phyloP scores from a whole-genome alignment of 2,888 invertebrate species.

The Coenonympha glycerion region DNA sequence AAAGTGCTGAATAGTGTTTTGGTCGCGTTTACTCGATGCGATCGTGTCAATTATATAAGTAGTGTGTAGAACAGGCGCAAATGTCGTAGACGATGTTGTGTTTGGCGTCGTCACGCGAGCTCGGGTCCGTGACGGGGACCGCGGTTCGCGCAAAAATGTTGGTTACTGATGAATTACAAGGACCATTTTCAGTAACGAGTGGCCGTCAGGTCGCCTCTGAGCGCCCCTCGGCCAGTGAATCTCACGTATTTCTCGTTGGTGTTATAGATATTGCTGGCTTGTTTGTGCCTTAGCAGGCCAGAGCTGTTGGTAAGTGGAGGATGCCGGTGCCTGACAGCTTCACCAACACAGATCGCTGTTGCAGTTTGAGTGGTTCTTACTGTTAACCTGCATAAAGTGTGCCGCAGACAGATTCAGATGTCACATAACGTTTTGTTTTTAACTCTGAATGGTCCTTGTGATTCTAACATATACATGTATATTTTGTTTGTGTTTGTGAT shows the following conservation, averaged over 20 bases:
- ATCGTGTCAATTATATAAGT: constrained; percentile 66
- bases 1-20: constrained; percentile 53
- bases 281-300: constrained; percentile 84
- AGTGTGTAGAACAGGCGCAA: constrained; percentile 44
- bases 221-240: constrained; percentile 66
- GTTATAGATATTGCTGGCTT: constrained; percentile 85
- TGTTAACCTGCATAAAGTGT: constrained; percentile 73
- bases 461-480: constrained; percentile 63
- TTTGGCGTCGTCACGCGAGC: constrained; percentile 47
- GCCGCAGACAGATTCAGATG: constrained; percentile 55
- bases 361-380: constrained; percentile 60
- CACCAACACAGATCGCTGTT: constrained; percentile 62
- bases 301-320: constrained; percentile 82
- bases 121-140: constrained; percentile 45
- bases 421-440: constrained; percentile 47
- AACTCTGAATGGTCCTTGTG: constrained; percentile 75
- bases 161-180: constrained; percentile 70
- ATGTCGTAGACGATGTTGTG: constrained; percentile 45
- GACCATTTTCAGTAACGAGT: constrained; percentile 65
- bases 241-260: constrained; percentile 73
- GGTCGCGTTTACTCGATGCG: constrained; percentile 49
- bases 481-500: constrained; percentile 28
- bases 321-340: constrained; percentile 64
- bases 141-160: constrained; percentile 71
- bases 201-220: constrained; percentile 59